Evolutionary conservation across 1,140 invertebrate species (phyloP).

Genomic region (Lordiphosa mommai): DNA sequence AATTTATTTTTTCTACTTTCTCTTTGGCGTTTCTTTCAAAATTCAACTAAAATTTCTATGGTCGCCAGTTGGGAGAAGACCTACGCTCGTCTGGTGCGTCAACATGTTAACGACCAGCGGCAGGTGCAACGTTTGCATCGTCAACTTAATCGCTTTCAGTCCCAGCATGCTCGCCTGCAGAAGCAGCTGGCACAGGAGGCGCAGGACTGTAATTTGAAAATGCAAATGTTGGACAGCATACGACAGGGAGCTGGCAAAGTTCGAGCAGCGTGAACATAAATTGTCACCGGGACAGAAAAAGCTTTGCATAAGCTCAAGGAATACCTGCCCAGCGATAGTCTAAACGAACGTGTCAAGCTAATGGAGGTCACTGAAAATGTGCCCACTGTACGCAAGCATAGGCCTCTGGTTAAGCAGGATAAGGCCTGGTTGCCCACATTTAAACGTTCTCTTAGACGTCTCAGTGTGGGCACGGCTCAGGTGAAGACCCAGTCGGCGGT

Average conservation of each 20-base stretch:
- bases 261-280: neutral
- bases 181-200: conserved; percentile 1
- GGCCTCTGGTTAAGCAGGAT: neutral
- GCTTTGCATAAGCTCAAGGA: neutral
- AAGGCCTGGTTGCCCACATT: neutral
- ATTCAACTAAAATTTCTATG: neutral
- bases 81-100: conserved; percentile 3
- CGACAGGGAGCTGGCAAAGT: neutral
- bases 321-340: conserved; percentile 1
- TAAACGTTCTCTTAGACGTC: neutral
- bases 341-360: conserved; percentile 18
- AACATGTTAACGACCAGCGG: conserved; percentile 5
- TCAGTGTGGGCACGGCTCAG: neutral
- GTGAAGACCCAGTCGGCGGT: neutral
- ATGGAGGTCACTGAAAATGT: conserved; percentile 29
- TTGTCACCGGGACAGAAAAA: neutral
- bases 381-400: neutral
- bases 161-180: neutral
- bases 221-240: neutral
- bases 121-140: neutral
- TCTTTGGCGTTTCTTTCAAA: conserved; percentile 2
- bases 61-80: conserved; percentile 6
- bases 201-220: neutral
- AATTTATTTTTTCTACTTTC: too few species aligned
- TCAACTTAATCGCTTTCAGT: conserved; percentile 3